A percentile compares a stretch with the other conserved stretches of the same genome.
These are phyloP conservation scores for Oryzias javanicus DNA, from an alignment of 2,113 vertebrate genomes.

Conservation along the genomic window DNA sequence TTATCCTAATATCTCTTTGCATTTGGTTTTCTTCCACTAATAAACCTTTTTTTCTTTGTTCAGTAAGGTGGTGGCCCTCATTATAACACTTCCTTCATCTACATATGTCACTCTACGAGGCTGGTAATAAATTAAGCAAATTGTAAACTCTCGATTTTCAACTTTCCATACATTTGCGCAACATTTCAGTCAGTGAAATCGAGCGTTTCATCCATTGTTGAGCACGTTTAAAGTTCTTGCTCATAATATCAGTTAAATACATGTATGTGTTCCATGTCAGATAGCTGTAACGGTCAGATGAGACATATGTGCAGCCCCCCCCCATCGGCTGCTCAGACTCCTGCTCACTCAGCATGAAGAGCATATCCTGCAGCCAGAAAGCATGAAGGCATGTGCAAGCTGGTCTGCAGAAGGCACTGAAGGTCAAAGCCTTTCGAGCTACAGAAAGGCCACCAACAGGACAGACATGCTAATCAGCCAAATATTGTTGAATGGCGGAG, in stretches of 20 bases:
- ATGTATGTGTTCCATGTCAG: constrained; percentile 8
- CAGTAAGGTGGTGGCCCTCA: too few relatives aligned
- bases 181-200: too few relatives aligned
- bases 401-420: constrained; percentile 35
- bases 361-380: constrained; percentile 18
- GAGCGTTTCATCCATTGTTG: neutral
- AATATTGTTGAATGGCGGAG: neutral
- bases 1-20: too few relatives aligned
- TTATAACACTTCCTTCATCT: too few relatives aligned
- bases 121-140: too few relatives aligned
- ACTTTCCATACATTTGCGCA: neutral
- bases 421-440: constrained; percentile 28
- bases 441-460: constrained; percentile 11
- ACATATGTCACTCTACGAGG: too few relatives aligned
- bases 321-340: constrained; percentile 14
- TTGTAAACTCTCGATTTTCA: too few relatives aligned
- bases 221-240: neutral
- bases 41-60: too few relatives aligned
- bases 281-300: neutral
- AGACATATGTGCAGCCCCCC: constrained; percentile 15
- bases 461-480: neutral
- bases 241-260: neutral
- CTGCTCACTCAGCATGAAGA: constrained; percentile 20
- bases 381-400: constrained; percentile 6
- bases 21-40: too few relatives aligned